Base-by-base conservation (phyloP, 1,140 invertebrate species). In the Bombus affinis region DNA sequence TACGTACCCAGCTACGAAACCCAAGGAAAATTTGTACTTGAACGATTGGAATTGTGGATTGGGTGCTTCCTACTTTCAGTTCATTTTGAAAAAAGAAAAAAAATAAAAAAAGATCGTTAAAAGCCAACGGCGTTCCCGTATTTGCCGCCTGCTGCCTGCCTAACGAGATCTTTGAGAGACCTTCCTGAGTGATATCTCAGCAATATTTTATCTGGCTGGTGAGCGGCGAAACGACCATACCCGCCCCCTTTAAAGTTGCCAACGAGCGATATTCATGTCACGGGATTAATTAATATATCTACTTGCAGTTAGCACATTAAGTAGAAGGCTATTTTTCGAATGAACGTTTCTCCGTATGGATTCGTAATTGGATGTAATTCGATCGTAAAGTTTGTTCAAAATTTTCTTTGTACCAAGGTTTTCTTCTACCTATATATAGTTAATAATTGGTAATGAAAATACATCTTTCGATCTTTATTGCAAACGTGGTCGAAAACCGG, bases 51-150 rank as follows among this genome's bases (percentile, higher is more conserved):
- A 85, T 88, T 37, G 28, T 15, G 65, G 47, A 70, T 65, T 32
- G 15, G 10, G 53, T 70, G 89, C 82, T 90, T 90, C 86, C 89
- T 90, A 84, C 86, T 90, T 88, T 90, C 89, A 25, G 84, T 72
- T 73, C 65, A 44, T 90, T 89, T 82, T 37, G 72, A 84, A 89
- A 89, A 89, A 62, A 12, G n/a, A 28, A 13, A 4, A 13, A 62
- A 3, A 10, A 32, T 32, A 32, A 32, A 62, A 59, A 59, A 62
- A n/a, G 25, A 80, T 89, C 32, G 15, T 6, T 37, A 44, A 44
- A 35, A 68, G 32, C 70, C 70, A 42, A 25, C 47, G 37, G 35
- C 65, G 68, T 74, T 75, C 37, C 42, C 32, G 62, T 71, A 37
- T 71, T 70, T 47, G 9, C 42, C 12, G 35, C 22, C 35, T n/a